Conservation (phyloP, 2,113 vertebrate genomes). For the Heterotis niloticus region DNA sequence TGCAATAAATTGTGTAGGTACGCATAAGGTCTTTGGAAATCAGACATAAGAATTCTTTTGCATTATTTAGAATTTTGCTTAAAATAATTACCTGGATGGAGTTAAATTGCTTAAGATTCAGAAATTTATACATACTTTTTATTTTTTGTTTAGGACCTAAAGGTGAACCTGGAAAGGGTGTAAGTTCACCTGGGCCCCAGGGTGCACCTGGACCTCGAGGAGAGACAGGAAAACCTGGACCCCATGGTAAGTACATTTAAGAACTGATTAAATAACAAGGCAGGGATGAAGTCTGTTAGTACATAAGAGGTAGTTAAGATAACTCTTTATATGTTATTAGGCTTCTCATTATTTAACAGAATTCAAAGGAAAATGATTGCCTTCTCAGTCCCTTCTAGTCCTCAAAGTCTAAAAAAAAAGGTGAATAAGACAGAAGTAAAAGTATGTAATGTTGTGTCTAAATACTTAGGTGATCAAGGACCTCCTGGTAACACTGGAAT, state of each 20-base stretch:
- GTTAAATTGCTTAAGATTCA: background rate
- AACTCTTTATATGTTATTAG: background rate
- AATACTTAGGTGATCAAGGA: conserved; percentile 77
- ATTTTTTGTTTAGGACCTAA: conserved; percentile 68
- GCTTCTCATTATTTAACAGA: background rate
- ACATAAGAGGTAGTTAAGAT: background rate
- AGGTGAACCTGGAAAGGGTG: conserved; percentile 75
- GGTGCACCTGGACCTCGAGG: conserved; percentile 77
- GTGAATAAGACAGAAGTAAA: background rate
- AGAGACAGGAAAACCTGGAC: conserved; percentile 71
- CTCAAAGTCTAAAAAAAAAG: background rate
- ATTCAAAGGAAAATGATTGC: background rate
- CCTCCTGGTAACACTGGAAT: conserved; percentile 68
- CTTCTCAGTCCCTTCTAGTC: too few species aligned
- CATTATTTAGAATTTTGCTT: too few species aligned
- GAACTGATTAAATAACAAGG: background rate
- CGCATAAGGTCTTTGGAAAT: background rate
- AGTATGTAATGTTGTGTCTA: background rate
- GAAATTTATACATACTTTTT: background rate
- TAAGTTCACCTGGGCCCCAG: conserved; percentile 69
- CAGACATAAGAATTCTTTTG: background rate
- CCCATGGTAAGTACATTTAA: conserved; percentile 69
- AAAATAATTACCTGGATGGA: too few species aligned
- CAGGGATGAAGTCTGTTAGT: background rate
- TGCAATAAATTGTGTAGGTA: background rate